phyloP scores from a whole-genome alignment of 1,140 invertebrate genomes.

The Euglossa dilemma region DNA sequence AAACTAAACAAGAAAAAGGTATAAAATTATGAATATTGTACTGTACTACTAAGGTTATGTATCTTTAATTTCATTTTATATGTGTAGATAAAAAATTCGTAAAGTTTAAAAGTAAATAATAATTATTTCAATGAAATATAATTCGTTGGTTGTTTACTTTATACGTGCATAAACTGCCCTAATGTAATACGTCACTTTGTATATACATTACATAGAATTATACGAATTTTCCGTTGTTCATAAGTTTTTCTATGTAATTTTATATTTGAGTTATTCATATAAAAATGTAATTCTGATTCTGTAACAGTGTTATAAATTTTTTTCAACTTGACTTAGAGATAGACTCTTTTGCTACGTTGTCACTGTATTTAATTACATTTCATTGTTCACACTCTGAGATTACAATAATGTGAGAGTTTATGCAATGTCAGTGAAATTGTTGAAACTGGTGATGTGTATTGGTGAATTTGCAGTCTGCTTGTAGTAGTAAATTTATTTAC shows the following conservation, averaged over 20 bases:
- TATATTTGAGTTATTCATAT: constrained; percentile 35
- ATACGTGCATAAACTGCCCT: constrained; percentile 27
- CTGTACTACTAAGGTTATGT: not conserved
- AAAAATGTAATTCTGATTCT: constrained; percentile 17
- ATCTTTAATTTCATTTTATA: constrained; percentile 10
- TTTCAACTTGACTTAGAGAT: constrained; percentile 46
- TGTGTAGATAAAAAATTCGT: not conserved
- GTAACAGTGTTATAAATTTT: constrained; percentile 36
- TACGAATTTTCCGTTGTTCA: constrained; percentile 41
- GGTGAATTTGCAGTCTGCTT: constrained; percentile 61
- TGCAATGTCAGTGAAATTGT: constrained; percentile 61
- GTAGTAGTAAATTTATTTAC: constrained; percentile 67
- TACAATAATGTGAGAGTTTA: constrained; percentile 65
- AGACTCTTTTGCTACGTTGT: constrained; percentile 75
- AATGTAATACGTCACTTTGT: constrained; percentile 39
- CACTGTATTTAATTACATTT: constrained; percentile 67
- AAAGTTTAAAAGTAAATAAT: not conserved
- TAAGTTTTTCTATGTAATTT: constrained; percentile 60
- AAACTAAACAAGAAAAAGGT: constrained; percentile 7
- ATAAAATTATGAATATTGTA: not conserved
- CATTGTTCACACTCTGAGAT: constrained; percentile 58
- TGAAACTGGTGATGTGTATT: constrained; percentile 60
- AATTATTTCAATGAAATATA: constrained; percentile 8
- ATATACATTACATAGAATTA: constrained; percentile 25
- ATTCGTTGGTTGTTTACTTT: constrained; percentile 14